Conservation (phyloP, 2,888 invertebrate genomes). For the Gymnocheta viridis region DNA sequence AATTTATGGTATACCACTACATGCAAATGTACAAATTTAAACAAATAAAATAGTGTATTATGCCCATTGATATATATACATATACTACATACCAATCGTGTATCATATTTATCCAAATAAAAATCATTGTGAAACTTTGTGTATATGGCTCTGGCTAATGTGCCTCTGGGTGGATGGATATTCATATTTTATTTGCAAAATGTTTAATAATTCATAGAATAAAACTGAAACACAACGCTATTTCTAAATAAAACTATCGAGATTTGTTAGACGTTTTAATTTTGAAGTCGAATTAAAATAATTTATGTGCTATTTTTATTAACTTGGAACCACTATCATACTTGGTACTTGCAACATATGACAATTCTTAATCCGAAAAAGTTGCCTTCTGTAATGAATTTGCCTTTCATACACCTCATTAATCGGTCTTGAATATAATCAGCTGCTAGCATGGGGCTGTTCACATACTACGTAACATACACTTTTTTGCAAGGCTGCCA, state of each 20-base stretch:
- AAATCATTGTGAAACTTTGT: constrained; percentile 82
- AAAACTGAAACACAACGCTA: not conserved
- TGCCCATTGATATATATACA: not conserved
- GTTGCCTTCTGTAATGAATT: too few relatives aligned
- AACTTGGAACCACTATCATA: not conserved
- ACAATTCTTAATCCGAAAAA: too few relatives aligned
- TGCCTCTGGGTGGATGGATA: constrained; percentile 79
- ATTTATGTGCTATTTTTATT: not conserved
- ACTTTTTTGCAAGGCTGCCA: too few relatives aligned
- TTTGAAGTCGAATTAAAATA: too few relatives aligned
- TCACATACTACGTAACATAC: too few relatives aligned
- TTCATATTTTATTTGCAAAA: constrained; percentile 73
- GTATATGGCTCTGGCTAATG: constrained; percentile 80
- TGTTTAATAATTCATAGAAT: not conserved
- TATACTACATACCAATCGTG: constrained; percentile 76
- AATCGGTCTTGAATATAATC: too few relatives aligned
- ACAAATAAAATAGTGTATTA: not conserved
- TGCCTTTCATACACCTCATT: too few relatives aligned
- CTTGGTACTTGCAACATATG: too few relatives aligned
- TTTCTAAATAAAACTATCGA: constrained; percentile 9
- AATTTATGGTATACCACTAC: constrained; percentile 80
- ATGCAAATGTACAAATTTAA: constrained; percentile 55
- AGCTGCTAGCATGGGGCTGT: too few relatives aligned
- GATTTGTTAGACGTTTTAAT: not conserved
- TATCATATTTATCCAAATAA: constrained; percentile 81